These are phyloP conservation scores for Apotomis capreana DNA, from an alignment of 2,888 invertebrate genomes.

Conservation along the genomic window DNA sequence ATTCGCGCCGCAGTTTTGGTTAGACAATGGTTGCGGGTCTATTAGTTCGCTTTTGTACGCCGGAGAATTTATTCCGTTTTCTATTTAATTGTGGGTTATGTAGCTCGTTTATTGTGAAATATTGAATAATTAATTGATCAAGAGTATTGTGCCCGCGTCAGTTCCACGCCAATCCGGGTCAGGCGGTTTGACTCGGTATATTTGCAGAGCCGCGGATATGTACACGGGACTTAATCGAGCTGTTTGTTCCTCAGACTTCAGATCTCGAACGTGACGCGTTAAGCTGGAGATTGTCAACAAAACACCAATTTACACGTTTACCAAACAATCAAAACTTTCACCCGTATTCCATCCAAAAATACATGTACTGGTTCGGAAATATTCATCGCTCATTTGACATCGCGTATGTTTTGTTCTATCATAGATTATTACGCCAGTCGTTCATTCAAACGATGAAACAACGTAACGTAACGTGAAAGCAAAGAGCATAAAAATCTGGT, in stretches of 20 bases:
- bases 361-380: too few species aligned
- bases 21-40: slow-evolving; percentile 37
- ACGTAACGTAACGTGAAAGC: too few species aligned
- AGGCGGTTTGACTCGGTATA: background rate
- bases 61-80: slow-evolving; percentile 20
- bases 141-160: slow-evolving; percentile 13
- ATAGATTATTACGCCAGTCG: too few species aligned
- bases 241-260: background rate
- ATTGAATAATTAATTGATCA: slow-evolving; percentile 14
- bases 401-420: too few species aligned
- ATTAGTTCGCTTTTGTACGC: slow-evolving; percentile 34
- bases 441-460: too few species aligned
- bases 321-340: background rate
- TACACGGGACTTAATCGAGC: background rate
- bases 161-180: slow-evolving; percentile 5
- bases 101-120: slow-evolving; percentile 29
- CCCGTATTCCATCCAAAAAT: too few species aligned
- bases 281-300: background rate
- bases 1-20: slow-evolving; percentile 47
- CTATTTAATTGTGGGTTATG: slow-evolving; percentile 27
- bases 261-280: background rate
- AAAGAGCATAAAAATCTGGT: too few species aligned
- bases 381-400: too few species aligned
- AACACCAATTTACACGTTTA: background rate
- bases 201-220: slow-evolving; percentile 5